Evolutionary conservation across 2,888 invertebrate species (phyloP).

Genomic region (Seira sanloemensis): DNA sequence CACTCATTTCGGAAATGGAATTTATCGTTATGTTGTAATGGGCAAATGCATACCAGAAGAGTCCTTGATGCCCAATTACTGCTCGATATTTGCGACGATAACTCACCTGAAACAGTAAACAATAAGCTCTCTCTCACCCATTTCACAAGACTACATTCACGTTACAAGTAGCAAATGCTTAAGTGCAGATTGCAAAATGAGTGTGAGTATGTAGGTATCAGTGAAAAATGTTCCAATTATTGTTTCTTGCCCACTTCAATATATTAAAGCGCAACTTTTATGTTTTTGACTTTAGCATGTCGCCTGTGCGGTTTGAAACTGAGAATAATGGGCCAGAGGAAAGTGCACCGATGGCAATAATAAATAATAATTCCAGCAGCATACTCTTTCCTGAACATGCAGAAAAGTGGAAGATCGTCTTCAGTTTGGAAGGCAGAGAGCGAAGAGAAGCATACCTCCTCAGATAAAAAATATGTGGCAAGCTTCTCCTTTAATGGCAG

Average conservation of each 20-base stretch:
- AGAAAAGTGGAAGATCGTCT: background rate
- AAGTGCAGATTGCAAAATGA: background rate
- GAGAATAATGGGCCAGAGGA: constrained; percentile 10
- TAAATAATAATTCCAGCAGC: constrained; percentile 13
- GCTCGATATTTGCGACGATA: too few species aligned
- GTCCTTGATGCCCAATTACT: too few species aligned
- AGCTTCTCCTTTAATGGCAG: background rate
- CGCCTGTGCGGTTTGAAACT: background rate
- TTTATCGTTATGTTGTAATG: too few species aligned
- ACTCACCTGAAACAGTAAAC: background rate
- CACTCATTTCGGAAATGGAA: too few species aligned
- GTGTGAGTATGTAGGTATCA: background rate
- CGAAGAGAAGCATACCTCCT: background rate
- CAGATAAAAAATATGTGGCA: background rate
- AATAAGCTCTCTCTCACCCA: background rate
- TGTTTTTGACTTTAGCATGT: constrained; percentile 1
- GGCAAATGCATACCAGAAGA: too few species aligned
- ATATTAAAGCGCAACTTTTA: constrained; percentile 5
- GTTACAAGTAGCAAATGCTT: too few species aligned
- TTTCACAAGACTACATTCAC: background rate
- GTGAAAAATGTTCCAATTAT: background rate
- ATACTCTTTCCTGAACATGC: background rate
- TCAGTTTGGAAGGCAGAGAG: background rate
- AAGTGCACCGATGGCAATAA: constrained; percentile 16
- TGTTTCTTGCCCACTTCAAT: constrained; percentile 6